Conservation (phyloP, 2,113 vertebrate genomes). For the Crotalus viridis region DNA sequence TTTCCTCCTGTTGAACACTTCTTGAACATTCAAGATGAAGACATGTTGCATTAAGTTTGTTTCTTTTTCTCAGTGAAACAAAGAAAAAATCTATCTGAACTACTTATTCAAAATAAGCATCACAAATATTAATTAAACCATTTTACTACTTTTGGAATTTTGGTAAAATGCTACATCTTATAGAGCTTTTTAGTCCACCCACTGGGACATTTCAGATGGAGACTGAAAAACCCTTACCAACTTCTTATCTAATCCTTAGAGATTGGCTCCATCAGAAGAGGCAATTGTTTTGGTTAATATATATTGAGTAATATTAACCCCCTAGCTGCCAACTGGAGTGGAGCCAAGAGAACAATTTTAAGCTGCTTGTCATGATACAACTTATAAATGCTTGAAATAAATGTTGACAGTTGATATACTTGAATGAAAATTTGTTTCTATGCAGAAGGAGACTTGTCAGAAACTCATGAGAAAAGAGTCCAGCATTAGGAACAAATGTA, state of each 20-base stretch:
- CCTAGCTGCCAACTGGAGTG: not conserved
- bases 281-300: not conserved
- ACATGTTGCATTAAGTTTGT: not conserved
- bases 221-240: not conserved
- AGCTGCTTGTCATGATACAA: not conserved
- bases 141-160: not conserved
- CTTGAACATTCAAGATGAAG: not conserved
- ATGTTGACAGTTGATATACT: not conserved
- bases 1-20: not conserved
- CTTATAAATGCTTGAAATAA: not conserved
- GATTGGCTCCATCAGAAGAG: not conserved
- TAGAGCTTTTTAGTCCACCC: not conserved
- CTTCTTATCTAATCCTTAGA: not conserved
- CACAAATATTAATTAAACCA: not conserved
- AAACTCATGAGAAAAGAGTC: not conserved
- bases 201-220: not conserved
- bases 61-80: not conserved
- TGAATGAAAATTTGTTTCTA: not conserved
- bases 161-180: not conserved
- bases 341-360: not conserved
- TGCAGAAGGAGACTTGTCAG: not conserved
- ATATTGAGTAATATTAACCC: not conserved
- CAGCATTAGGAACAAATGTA: not conserved
- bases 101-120: not conserved
- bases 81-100: not conserved